A percentile compares a stretch with the other conserved stretches of the same genome.
These are phyloP conservation scores for Urophycis tenuis DNA, from an alignment of 2,797 vertebrate genomes.

Conservation along the genomic window DNA sequence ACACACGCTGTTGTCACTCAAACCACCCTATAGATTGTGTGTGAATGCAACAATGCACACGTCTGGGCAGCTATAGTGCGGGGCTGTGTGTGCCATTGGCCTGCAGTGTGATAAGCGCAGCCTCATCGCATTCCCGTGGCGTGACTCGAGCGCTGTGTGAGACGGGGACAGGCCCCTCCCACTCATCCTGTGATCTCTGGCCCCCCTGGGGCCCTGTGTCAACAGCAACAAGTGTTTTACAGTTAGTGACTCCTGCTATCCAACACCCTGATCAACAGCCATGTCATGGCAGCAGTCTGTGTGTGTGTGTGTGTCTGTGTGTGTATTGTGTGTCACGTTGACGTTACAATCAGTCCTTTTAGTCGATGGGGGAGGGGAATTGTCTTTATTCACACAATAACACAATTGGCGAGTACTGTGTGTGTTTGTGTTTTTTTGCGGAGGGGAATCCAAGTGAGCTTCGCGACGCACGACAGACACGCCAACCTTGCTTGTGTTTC, in stretches of 20 bases:
- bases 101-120: conserved; percentile 53
- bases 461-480: background rate
- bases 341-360: background rate
- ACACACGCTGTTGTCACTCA: conserved; percentile 34
- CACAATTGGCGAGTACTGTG: background rate
- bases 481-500: background rate
- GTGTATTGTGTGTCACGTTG: too few species aligned
- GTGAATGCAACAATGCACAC: background rate
- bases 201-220: conserved; percentile 31
- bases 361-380: background rate
- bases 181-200: conserved; percentile 61
- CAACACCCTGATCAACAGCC: background rate
- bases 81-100: conserved; percentile 17
- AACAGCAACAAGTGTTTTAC: conserved; percentile 21
- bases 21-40: background rate
- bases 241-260: background rate
- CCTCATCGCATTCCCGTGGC: conserved; percentile 71
- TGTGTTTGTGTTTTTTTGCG: too few species aligned
- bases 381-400: background rate
- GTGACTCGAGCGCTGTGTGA: conserved; percentile 58
- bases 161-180: conserved; percentile 44
- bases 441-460: background rate
- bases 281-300: background rate
- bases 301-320: too few species aligned
- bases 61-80: background rate